A percentile compares a stretch with the other conserved stretches of the same genome.
Conservation (phyloP, 1,140 invertebrate species). For the Drosophila kikkawai region DNA sequence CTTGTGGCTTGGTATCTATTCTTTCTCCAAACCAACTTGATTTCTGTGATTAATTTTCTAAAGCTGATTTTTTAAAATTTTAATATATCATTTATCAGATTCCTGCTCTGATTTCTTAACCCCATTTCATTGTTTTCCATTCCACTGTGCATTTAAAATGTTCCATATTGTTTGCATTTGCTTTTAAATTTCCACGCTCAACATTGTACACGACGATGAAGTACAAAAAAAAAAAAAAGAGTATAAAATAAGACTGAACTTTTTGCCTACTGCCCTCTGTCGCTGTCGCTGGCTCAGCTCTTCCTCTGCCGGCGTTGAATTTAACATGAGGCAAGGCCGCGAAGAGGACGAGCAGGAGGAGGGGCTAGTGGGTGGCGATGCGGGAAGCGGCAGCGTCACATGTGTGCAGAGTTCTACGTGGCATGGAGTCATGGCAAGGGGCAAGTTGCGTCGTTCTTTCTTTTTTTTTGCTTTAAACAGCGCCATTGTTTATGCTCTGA, state of each 20-base stretch:
- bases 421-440: conserved; percentile 1
- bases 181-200: conserved; percentile 69
- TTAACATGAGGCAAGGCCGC: conserved; percentile 58
- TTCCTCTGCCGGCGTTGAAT: conserved; percentile 39
- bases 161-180: conserved; percentile 76
- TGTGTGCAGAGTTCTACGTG: conserved; percentile 52
- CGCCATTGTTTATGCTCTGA: conserved; percentile 61
- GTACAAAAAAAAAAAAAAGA: conserved; percentile 40
- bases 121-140: background rate
- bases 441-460: conserved; percentile 24
- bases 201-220: conserved; percentile 46
- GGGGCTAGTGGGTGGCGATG: conserved; percentile 11
- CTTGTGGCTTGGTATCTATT: too few relatives aligned
- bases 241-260: conserved; percentile 35
- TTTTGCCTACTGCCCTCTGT: conserved; percentile 61
- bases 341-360: background rate
- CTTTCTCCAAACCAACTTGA: background rate
- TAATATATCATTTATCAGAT: background rate
- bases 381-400: conserved; percentile 47
- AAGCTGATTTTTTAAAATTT: too few relatives aligned
- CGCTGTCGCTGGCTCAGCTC: conserved; percentile 3
- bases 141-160: conserved; percentile 69
- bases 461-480: conserved; percentile 65
- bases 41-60: background rate
- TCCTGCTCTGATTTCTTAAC: background rate